Evolutionary conservation across 2,888 invertebrate species (phyloP), one percentile per base, ranked within the genome.

Genomic region (Acholoe squamosa): DNA sequence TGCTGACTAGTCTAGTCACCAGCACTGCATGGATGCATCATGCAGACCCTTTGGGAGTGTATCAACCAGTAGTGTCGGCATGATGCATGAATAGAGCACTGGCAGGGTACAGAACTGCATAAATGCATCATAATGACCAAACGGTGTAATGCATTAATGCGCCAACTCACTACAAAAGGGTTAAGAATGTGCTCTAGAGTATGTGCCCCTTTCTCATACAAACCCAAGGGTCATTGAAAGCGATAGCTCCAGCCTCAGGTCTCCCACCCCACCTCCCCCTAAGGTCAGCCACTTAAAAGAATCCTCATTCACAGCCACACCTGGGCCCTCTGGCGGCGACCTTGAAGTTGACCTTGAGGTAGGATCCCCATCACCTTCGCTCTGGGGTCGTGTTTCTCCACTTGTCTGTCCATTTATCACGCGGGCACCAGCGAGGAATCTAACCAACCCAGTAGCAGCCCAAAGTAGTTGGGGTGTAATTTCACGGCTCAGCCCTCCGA

Each of bases 371-470:
- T 25, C 71, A 25, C 71, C 71, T 71, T 71, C 71, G 71, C 71
- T 71, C n/a, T n/a, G 71, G 71, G 12, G 71, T 71, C 71, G 71
- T 71, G 71, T 71, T 71, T 25, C 71, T 28, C 25, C 5, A 0
- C 71, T 71, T 71, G 71, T 71, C 71, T 14, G 28, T 14, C 71
- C 71, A 71, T 71, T 71, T 71, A 71, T 71, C 71, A 71, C 25
- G 71, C 71, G n/a, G 71, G 25, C 31, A 22, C 28, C 71, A 71
- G 71, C 31, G 71, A 71, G 16, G 14, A 25, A 1, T 25, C 61
- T 28, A 14, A 25, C 71, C 71, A 5, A 28, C 71, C 25, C 5
- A 28, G 71, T 14, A 71, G n/a, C 71, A 25, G 25, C 43, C 3
- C 71, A 71, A 61, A 61, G 61, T 61, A 7, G 0, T 28, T 71